These are phyloP conservation scores for Tachina fera DNA, from an alignment of 2,888 invertebrate species.

Conservation along the genomic window DNA sequence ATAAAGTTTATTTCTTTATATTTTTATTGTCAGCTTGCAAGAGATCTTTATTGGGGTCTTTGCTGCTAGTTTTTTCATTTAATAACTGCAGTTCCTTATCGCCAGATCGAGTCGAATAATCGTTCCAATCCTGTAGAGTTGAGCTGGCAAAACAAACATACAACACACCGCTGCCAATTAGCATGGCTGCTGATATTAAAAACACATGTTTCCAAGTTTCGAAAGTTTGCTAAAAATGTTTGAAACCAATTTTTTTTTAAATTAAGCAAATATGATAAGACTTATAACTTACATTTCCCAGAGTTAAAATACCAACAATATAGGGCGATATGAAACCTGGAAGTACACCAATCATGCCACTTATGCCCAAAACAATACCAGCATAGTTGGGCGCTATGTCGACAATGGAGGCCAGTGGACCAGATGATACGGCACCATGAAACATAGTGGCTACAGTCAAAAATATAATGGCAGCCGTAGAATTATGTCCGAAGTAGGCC, in stretches of 20 bases:
- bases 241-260: not conserved
- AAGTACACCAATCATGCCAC: constrained; percentile 85
- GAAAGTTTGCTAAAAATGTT: constrained; percentile 84
- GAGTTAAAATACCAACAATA: constrained; percentile 86
- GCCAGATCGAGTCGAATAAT: constrained; percentile 69
- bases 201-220: constrained; percentile 86
- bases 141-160: constrained; percentile 85
- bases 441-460: constrained; percentile 86
- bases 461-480: constrained; percentile 85
- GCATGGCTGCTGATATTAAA: constrained; percentile 84
- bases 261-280: not conserved
- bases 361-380: constrained; percentile 86
- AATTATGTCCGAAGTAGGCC: constrained; percentile 86
- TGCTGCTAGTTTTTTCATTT: constrained; percentile 28
- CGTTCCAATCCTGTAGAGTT: constrained; percentile 86
- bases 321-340: constrained; percentile 86
- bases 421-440: constrained; percentile 87
- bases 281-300: constrained; percentile 85
- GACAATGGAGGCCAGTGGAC: constrained; percentile 87
- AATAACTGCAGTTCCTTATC: constrained; percentile 78
- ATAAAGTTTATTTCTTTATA: constrained; percentile 2
- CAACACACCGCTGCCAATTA: constrained; percentile 84
- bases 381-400: constrained; percentile 87
- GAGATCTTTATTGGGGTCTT: not conserved
- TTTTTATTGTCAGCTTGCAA: constrained; percentile 9